Conservation (phyloP, 1,140 invertebrate genomes). For the Diabrotica virgifera region DNA sequence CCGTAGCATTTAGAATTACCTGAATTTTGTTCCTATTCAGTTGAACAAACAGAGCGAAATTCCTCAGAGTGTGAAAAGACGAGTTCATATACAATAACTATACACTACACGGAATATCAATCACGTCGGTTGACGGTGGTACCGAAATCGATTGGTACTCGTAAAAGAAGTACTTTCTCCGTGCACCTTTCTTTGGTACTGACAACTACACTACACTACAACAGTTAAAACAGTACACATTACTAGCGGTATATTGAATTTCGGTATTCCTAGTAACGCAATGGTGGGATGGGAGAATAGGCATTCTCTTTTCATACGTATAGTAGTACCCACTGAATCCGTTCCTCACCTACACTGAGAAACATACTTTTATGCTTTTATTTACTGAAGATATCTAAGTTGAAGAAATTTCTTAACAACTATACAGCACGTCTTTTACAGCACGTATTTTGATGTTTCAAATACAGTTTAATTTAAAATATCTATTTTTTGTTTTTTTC, state of each 20-base stretch:
- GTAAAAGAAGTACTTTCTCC: background rate
- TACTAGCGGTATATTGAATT: background rate
- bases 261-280: background rate
- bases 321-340: no score
- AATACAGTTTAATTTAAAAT: no score
- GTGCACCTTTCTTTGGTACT: background rate
- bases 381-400: no score
- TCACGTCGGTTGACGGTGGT: background rate
- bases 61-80: background rate
- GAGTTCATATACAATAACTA: background rate
- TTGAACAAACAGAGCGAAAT: background rate
- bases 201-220: background rate
- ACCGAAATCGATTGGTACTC: background rate
- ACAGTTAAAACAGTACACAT: background rate
- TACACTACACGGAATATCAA: background rate
- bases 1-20: background rate
- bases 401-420: no score
- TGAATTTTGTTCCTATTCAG: conserved; percentile 1
- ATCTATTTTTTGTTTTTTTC: no score
- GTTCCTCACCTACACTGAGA: no score
- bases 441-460: no score
- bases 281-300: conserved; percentile 1
- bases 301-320: background rate
- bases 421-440: no score
- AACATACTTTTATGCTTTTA: no score